phyloP scores from a whole-genome alignment of 2,888 invertebrate species.

The Aporophyla nigra region DNA sequence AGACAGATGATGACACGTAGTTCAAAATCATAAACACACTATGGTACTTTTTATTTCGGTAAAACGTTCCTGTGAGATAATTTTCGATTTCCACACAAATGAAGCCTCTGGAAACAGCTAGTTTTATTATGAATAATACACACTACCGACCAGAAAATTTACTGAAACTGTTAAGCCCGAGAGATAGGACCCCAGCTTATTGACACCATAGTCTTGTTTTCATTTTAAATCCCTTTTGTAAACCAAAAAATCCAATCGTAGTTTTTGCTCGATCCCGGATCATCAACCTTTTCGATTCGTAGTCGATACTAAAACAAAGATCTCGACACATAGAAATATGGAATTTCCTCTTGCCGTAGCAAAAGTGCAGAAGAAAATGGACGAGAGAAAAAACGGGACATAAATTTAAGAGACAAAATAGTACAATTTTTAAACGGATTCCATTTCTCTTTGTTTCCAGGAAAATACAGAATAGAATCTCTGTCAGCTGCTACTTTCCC shows the following conservation, averaged over 20 bases:
- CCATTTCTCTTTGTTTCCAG: slow-evolving; percentile 77
- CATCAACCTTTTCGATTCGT: background rate
- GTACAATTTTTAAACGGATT: slow-evolving; percentile 31
- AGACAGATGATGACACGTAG: too few species aligned
- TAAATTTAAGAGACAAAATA: slow-evolving; percentile 7
- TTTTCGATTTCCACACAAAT: too few species aligned
- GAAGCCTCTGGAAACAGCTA: too few species aligned
- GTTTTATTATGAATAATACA: too few species aligned
- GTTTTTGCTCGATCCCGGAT: background rate
- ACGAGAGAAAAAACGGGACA: background rate
- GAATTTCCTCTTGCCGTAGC: background rate
- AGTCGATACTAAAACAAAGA: background rate
- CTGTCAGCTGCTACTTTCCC: slow-evolving; percentile 90
- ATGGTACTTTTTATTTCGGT: too few species aligned
- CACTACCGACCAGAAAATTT: background rate
- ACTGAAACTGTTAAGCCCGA: background rate
- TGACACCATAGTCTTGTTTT: background rate
- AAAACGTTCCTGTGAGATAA: too few species aligned
- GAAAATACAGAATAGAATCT: slow-evolving; percentile 91
- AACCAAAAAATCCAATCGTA: slow-evolving; percentile 9
- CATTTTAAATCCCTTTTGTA: slow-evolving; percentile 26
- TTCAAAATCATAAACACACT: too few species aligned
- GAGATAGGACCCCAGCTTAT: background rate
- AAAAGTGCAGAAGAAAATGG: background rate
- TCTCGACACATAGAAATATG: background rate